Evolutionary conservation across 2,888 invertebrate genomes (phyloP), one percentile per base, ranked within the genome.

Genomic region (Dorcus hopei): DNA sequence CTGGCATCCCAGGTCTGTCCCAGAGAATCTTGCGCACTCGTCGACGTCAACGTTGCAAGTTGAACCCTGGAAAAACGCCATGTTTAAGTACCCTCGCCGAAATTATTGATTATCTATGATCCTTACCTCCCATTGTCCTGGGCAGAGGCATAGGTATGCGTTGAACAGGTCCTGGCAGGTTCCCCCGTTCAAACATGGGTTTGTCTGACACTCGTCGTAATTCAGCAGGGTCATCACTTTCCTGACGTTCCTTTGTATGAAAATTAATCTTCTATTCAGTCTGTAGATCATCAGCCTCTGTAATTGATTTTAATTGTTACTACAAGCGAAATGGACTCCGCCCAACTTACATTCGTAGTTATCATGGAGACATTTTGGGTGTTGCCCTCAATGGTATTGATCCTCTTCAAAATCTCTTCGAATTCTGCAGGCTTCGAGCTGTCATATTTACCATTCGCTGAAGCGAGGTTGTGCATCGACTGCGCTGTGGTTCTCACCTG

Each of bases 1-100:
- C 79, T 96, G 95, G 75, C 97, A 97, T 2, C 95, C 95, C 47
- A 93, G 81, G 73, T 92, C 94, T 0, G 95, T 95, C 38, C 93
- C 93, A 6, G 83, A 82, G 71, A 87, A 91, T 68, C 84, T 82
- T 0, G 82, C 80, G 75, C 97, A 97, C 79, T 97, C 97, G 72
- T 97, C 90, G 0, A 96, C 90, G 75, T 97, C 96, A 1, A 77
- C 74, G 51, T 87, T 84, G 75, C 97, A 97, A 2, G 75, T 78
- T 3, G 76, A 63, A 2, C 92, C 92, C 88, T 88, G 26, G 6
- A 6, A 62, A 45, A 73, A 71, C 58, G 16, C 16, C 3, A 45
- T 16, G 3, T 23, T 19, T 45, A 16, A 16, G n/a, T 2, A 45
- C 2, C 16, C 9, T 5, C 3, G 19, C 2, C n/a, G 9, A 45